Conservation (phyloP, 2,797 vertebrate genomes). For the Glossophaga mutica region DNA sequence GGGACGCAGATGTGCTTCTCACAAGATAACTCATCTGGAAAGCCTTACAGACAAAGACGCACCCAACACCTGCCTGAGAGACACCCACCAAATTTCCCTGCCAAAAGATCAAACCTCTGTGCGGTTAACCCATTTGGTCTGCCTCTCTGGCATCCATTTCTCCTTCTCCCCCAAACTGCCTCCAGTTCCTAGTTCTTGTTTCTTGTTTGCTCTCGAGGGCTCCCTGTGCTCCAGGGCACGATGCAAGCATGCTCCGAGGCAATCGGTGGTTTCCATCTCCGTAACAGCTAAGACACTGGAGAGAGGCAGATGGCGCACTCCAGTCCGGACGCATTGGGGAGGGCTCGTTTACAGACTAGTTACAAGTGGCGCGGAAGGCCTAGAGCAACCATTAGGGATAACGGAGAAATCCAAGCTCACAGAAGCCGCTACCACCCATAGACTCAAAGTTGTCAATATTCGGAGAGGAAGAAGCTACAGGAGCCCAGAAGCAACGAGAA, state of each 20-base stretch:
- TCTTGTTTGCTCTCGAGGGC: not conserved
- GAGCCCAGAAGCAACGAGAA: not conserved
- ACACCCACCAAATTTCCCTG: not conserved
- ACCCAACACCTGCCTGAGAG: not conserved
- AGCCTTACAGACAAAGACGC: not conserved
- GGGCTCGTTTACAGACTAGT: not conserved
- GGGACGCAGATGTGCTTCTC: not conserved
- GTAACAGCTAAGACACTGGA: not conserved
- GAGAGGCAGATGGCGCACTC: not conserved
- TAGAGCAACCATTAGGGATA: not conserved
- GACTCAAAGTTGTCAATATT: not conserved
- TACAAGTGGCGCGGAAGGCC: not conserved
- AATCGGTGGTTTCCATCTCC: not conserved
- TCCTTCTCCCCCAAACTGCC: not conserved
- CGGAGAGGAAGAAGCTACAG: not conserved
- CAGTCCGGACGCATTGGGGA: not conserved
- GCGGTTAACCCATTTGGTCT: not conserved
- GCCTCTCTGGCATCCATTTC: not conserved
- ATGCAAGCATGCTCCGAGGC: not conserved
- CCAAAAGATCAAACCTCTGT: not conserved
- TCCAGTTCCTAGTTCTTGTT: not conserved
- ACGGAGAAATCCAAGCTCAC: not conserved
- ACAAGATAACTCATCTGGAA: not conserved
- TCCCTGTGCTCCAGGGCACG: not conserved
- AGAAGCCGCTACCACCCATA: not conserved